phyloP scores from a whole-genome alignment of 2,113 vertebrate species.

The Elanus axillaris region DNA sequence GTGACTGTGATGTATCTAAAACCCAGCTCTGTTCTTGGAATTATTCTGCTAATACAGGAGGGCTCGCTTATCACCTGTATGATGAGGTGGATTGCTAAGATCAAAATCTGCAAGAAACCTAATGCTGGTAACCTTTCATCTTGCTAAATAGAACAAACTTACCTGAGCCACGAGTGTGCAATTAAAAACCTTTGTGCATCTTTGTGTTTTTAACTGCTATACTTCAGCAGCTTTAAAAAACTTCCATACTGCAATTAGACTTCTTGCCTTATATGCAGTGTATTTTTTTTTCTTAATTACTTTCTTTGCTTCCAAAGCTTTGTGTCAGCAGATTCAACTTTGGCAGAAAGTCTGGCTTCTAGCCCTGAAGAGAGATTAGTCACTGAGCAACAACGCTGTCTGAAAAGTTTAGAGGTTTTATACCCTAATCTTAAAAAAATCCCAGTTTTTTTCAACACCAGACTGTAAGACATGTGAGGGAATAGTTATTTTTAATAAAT shows the following conservation, averaged over 20 bases:
- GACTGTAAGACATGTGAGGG: background rate
- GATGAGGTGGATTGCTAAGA: background rate
- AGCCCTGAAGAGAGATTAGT: background rate
- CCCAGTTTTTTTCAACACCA: background rate
- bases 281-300: background rate
- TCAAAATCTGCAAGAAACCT: background rate
- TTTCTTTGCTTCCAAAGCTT: background rate
- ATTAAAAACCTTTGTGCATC: background rate
- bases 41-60: background rate
- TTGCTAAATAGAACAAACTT: background rate
- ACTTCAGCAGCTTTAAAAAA: background rate
- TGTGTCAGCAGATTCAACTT: background rate
- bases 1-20: background rate
- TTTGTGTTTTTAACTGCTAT: background rate
- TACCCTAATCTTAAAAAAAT: background rate
- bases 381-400: background rate
- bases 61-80: background rate
- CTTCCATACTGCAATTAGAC: background rate
- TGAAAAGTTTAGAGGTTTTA: background rate
- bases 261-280: background rate
- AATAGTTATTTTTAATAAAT: background rate
- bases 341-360: background rate
- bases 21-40: background rate
- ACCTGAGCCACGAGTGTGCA: background rate
- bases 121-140: background rate